Evolutionary conservation across 2,888 invertebrate genomes (phyloP), one percentile per base, ranked within the genome.

Genomic region (Tiliacea citrago): DNA sequence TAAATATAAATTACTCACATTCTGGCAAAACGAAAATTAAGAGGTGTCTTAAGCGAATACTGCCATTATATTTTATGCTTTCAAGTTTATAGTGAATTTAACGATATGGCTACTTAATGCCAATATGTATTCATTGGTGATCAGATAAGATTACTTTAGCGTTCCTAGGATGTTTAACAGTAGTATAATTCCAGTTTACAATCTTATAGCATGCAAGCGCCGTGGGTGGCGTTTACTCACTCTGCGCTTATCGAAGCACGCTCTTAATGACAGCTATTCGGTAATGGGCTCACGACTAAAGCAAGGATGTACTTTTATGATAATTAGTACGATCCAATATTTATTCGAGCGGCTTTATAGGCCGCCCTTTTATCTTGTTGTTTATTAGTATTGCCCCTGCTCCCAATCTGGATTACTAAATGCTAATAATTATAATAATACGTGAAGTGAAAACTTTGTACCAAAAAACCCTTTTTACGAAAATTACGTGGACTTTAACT

Each of bases 291-390:
- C 92, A 90, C 91, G 91, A 91, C 91, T 90, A 89, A 90, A 90
- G 89, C 88, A 91, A 92, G 92, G 91, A 93, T 93, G 92, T 93
- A 93, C 93, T 94, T 94, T 95, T 95, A 95, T 94, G 95, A 94
- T 96, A 95, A 95, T 95, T 95, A 95, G 94, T 93, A 90, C 91
- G 92, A 92, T 93, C 91, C 92, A 94, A 93, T 95, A 95, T 95
- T 95, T 95, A 94, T 94, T 92, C 90, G 90, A 91, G 92, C 91
- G 91, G 90, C 90, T 93, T 91, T 92, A 92, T 90, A 90, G 85
- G 88, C 93, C 91, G 93, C 93, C 89, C 93, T 94, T 94, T 95
- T 93, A 94, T 94, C 94, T 93, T 89, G 90, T 92, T 92, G 92
- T 94, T 94, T 95, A 94, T 94, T 94, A 89, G 91, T 93, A 92